Percentiles rank a stretch among this genome's conserved stretches.
phyloP scores from a whole-genome alignment of 2,113 vertebrate species.

The Mesembrinibis cayennensis region DNA sequence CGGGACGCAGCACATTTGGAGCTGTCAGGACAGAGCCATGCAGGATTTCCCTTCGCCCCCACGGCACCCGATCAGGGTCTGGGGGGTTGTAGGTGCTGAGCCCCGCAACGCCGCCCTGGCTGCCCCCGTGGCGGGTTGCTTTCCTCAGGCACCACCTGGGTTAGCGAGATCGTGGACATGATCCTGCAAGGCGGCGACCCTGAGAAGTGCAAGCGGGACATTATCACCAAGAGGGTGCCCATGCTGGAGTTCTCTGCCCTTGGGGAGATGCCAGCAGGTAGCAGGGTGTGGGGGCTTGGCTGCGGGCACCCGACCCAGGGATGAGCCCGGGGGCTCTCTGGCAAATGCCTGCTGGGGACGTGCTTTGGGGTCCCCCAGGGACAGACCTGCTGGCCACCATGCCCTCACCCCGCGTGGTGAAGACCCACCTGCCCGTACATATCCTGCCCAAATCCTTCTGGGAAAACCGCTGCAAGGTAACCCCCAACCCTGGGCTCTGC shows the following conservation, averaged over 20 bases:
- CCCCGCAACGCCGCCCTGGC: rapidly evolving
- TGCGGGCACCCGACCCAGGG: rapidly evolving
- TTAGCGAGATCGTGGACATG: slow-evolving; percentile 76
- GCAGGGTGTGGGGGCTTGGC: neutral
- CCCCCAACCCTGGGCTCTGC: rapidly evolving
- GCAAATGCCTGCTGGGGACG: rapidly evolving
- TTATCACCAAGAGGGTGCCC: slow-evolving; percentile 66
- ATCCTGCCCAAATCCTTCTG: slow-evolving; percentile 76
- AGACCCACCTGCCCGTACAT: slow-evolving; percentile 64
- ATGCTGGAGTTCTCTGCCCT: slow-evolving; percentile 67
- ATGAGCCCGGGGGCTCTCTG: neutral
- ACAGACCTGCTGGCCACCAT: slow-evolving; percentile 53
- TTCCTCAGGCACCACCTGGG: slow-evolving; percentile 76
- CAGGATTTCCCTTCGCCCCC: neutral
- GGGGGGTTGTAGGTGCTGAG: neutral
- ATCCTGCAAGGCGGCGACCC: slow-evolving; percentile 55
- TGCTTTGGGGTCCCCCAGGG: slow-evolving; percentile 24
- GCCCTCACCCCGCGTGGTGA: slow-evolving; percentile 69
- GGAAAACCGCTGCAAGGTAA: slow-evolving; percentile 79
- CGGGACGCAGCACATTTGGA: rapidly evolving
- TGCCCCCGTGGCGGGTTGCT: neutral
- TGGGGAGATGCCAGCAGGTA: slow-evolving; percentile 40
- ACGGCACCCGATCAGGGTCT: rapidly evolving
- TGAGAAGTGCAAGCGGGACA: slow-evolving; percentile 62
- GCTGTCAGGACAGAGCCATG: rapidly evolving